Base-by-base conservation (phyloP, 2,797 vertebrate species). In the Arnoldichthys spilopterus region DNA sequence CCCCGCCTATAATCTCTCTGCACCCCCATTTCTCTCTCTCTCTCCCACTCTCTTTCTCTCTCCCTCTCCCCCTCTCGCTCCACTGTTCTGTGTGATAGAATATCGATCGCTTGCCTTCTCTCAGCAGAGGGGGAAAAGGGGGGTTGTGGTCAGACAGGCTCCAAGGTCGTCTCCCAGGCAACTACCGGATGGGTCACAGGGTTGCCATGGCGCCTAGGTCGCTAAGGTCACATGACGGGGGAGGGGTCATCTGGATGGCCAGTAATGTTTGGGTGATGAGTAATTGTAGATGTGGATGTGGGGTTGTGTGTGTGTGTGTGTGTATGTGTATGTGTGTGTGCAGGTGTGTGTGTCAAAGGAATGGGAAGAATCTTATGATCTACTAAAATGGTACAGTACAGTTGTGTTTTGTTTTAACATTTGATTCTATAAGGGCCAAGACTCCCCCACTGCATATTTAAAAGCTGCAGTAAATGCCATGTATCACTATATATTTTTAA, bases 71-170 rank as follows among this genome's bases (percentile, higher is more conserved):
- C 91, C 93, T 91, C 90, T 91, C 92, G 92, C 92, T 94, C 91
- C 93, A 94, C 93, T 94, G 93, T 93, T 94, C 93, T 94, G 92
- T 94, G 92, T 93, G 93, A 94, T 94, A 93, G 93, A 93, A 93
- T 93, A 94, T 94, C 92, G 93, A 94, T 94, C 93, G 93, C 88
- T 91, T 89, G 88, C 92, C 91, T 92, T 90, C 84, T 86, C 91
- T 90, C 88, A 79, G 87, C 83, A 88, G 87, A 90, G 90, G 86
- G 82, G 82, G 76, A 73, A 85, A 74, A 51, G 75, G 87, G 85
- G 79, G 82, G 87, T 86, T 88, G 74, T 93, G 93, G 93, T 94
- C 93, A 94, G 91, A 92, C 90, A 85, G 90, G 91, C 91, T 91
- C 91, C 93, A 94, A 94, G 92, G 93, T 94, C 91, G 92, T 94